Evolutionary conservation across 2,888 invertebrate species (phyloP), one percentile per base, ranked within the genome.

Genomic region (Polydrusus cervinus): DNA sequence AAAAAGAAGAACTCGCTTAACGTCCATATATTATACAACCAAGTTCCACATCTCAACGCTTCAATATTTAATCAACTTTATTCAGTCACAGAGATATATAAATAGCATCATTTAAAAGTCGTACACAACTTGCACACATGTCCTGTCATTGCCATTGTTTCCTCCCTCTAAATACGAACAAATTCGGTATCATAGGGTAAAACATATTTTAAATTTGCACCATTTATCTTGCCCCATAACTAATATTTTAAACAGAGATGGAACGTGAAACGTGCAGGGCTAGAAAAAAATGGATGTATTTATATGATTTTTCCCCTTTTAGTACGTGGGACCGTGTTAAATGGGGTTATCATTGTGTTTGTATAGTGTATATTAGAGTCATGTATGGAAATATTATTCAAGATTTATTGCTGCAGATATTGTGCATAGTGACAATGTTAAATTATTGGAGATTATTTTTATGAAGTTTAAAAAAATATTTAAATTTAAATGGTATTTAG

Each of bases 261-360:
- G 57, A 11, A 34, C 34, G n/a, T 8, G 18, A 30, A 62, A 30
- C 13, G 6, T 25, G n/a, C 49, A 20, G 16, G 38, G 40, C 45
- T 70, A 74, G 79, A 80, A 78, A 76, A 78, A 80, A 78, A 82
- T 67, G 75, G 77, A 79, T 77, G 43, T 64, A 74, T 77, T 74
- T 78, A 79, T 76, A 75, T 76, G 71, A 76, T 65, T 78, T 80
- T 78, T 76, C 81, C 83, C 83, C 82, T 81, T 78, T 80, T 78
- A 51, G 74, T 77, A 78, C 80, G 82, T 82, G 80, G 81, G 82
- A 81, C 78, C 70, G 79, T 78, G 74, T 79, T 80, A 82, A 81
- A 81, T 82, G 78, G 83, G 83, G 83, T 82, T 84, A 82, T 81
- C 82, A 82, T 77, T 82, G 80, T 83, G 83, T 83, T 83, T 83